A percentile compares a stretch with the other conserved stretches of the same genome.
These are phyloP conservation scores for Drosophila sp. DNA, from an alignment of 1,140 invertebrate genomes.

Conservation along the genomic window DNA sequence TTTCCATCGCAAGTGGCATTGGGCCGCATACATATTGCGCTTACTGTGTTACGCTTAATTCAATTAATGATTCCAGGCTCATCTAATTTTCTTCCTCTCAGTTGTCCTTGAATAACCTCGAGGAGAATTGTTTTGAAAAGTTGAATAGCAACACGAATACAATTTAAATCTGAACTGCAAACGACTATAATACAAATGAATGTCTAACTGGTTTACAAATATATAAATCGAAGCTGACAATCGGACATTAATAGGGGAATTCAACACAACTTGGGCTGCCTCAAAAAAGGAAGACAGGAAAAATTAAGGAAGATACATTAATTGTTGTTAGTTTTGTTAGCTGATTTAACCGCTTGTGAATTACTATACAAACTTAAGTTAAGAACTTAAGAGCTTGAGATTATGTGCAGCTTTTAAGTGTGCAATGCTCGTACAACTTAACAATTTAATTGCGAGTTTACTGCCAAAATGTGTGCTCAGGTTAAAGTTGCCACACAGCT, in stretches of 20 bases:
- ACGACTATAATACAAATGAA: background rate
- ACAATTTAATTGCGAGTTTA: slow-evolving; percentile 45
- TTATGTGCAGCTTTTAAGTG: slow-evolving; percentile 18
- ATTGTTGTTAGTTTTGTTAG: slow-evolving; percentile 11
- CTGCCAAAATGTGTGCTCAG: slow-evolving; percentile 4
- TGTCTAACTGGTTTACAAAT: background rate
- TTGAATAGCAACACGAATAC: slow-evolving; percentile 22
- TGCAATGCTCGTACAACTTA: slow-evolving; percentile 13
- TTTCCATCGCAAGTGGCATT: slow-evolving; percentile 3
- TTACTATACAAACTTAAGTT: slow-evolving; percentile 15
- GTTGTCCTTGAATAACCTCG: slow-evolving; percentile 21
- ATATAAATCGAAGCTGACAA: background rate
- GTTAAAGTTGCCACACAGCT: background rate
- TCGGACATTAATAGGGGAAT: slow-evolving; percentile 11
- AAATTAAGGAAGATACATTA: background rate
- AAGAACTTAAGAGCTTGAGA: slow-evolving; percentile 12
- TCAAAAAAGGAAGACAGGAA: background rate
- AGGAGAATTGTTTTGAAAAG: background rate
- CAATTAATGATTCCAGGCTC: slow-evolving; percentile 28
- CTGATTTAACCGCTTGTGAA: slow-evolving; percentile 27
- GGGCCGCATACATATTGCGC: background rate
- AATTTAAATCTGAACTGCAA: slow-evolving; percentile 28
- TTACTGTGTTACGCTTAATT: slow-evolving; percentile 26
- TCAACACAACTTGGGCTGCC: background rate
- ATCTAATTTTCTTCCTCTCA: background rate